Evolutionary conservation across 2,113 vertebrate species (phyloP).

Genomic region (cattle (Bos taurus)): DNA sequence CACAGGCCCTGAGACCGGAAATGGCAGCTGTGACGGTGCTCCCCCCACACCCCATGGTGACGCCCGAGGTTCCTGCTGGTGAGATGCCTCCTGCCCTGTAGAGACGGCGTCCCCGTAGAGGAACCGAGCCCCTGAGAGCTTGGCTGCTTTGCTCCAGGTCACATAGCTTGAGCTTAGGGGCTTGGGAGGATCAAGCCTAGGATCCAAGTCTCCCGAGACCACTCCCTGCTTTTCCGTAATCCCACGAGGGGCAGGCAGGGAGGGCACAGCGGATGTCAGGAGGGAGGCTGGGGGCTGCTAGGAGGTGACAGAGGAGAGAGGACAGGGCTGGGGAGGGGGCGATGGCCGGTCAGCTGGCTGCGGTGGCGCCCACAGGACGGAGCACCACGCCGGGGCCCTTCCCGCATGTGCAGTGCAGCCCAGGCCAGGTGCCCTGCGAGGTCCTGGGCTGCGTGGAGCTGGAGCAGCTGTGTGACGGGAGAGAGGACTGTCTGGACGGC

Average conservation of each 20-base stretch:
- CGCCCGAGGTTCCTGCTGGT: not conserved
- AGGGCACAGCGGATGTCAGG: not conserved
- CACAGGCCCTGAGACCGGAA: not conserved
- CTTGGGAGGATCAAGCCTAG: not conserved
- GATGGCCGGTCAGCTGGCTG: not conserved
- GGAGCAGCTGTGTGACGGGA: conserved; percentile 82
- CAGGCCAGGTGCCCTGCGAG: conserved; percentile 81
- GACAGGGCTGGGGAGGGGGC: not conserved
- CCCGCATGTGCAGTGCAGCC: conserved; percentile 78
- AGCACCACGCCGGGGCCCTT: conserved; percentile 45
- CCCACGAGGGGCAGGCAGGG: not conserved
- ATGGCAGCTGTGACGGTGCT: not conserved
- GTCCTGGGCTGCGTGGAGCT: conserved; percentile 83
- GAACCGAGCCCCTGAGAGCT: not conserved
- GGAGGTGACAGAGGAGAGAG: not conserved
- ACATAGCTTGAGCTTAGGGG: not conserved
- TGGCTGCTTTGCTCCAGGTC: not conserved
- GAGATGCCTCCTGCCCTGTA: not conserved
- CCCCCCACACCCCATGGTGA: fast-evolving
- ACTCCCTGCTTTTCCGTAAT: not conserved
- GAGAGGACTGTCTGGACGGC: conserved; percentile 83
- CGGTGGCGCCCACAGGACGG: not conserved
- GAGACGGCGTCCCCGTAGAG: not conserved
- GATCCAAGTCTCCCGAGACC: not conserved
- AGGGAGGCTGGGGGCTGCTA: not conserved